These are phyloP conservation scores for Rhyacophila evoluta DNA, from an alignment of 2,888 invertebrate genomes.

Conservation along the genomic window DNA sequence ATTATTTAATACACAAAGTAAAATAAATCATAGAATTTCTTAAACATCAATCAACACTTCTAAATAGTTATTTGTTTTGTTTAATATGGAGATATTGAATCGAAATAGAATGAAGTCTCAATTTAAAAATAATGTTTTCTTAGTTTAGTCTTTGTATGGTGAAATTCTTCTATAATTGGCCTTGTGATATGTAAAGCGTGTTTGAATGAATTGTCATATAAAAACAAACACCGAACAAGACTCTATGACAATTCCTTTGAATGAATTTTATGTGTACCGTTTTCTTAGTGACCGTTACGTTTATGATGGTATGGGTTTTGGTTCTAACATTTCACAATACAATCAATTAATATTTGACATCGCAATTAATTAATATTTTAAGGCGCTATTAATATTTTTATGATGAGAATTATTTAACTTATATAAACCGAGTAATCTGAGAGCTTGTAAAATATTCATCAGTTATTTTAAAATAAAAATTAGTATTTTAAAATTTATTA, in stretches of 20 bases:
- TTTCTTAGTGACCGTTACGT: not conserved
- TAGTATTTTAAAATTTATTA: too few species aligned
- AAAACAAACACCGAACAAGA: constrained; percentile 43
- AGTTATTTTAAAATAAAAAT: not conserved
- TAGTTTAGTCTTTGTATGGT: too few species aligned
- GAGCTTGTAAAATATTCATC: not conserved
- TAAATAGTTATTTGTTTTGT: too few species aligned
- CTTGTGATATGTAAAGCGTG: not conserved
- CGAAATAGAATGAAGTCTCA: too few species aligned
- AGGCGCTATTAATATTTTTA: not conserved
- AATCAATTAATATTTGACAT: not conserved
- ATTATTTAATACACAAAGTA: too few species aligned
- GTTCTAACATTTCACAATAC: not conserved
- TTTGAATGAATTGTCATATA: constrained; percentile 32
- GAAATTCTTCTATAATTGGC: too few species aligned
- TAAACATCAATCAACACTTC: too few species aligned
- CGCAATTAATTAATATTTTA: not conserved
- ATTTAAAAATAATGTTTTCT: too few species aligned
- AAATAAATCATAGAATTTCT: too few species aligned
- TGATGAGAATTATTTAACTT: not conserved
- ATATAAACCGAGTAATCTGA: not conserved
- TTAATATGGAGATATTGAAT: too few species aligned
- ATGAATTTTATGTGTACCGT: not conserved
- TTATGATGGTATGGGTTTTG: not conserved
- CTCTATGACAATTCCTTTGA: constrained; percentile 39